Conservation (phyloP, 2,888 invertebrate species). For the Rhorus exstirpatorius region DNA sequence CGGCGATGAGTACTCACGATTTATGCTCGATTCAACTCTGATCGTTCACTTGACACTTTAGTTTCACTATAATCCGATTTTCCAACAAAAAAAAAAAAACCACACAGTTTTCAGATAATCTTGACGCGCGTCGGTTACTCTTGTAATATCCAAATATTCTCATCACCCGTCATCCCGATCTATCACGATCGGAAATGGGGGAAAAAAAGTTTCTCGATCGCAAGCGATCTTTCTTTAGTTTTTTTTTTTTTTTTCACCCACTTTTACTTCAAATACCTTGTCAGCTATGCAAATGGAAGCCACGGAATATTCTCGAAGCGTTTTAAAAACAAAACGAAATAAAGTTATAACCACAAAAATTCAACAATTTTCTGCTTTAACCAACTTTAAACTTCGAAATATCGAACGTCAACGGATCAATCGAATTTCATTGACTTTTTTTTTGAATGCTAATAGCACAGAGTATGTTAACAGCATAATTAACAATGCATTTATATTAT, state of each 20-base stretch:
- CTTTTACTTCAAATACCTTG: neutral
- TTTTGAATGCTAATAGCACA: constrained; percentile 19
- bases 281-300: constrained; percentile 42
- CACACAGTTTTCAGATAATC: constrained; percentile 26
- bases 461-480: constrained; percentile 32
- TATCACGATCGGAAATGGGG: neutral
- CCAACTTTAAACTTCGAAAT: constrained; percentile 42
- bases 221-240: neutral
- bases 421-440: constrained; percentile 35
- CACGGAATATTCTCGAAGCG: constrained; percentile 4
- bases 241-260: constrained; percentile 3
- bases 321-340: constrained; percentile 3
- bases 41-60: constrained; percentile 42
- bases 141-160: constrained; percentile 4
- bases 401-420: constrained; percentile 25
- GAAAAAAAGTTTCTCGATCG: neutral
- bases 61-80: constrained; percentile 29
- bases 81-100: constrained; percentile 1
- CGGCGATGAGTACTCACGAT: constrained; percentile 1
- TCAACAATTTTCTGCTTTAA: constrained; percentile 42
- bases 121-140: neutral
- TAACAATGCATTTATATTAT: constrained; percentile 47
- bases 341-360: constrained; percentile 26
- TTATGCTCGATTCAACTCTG: neutral
- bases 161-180: neutral